phyloP scores from a whole-genome alignment of 2,113 vertebrate species.

The Lathamus discolor region DNA sequence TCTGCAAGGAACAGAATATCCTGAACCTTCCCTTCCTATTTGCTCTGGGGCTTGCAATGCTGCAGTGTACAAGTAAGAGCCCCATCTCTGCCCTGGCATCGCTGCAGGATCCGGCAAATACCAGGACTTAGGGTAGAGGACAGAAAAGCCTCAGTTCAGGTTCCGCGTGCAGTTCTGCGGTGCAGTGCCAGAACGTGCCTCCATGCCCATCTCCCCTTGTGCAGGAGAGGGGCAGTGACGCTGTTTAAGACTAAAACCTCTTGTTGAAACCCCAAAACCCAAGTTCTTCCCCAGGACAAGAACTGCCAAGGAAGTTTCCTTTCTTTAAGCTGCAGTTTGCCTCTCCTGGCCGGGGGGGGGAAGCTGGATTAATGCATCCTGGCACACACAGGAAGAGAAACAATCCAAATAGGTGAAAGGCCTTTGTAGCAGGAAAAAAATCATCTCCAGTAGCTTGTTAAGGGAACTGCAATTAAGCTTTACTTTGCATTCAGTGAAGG shows the following conservation, averaged over 20 bases:
- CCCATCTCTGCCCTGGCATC: neutral
- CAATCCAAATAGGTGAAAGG: slow-evolving; percentile 34
- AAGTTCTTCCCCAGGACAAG: neutral
- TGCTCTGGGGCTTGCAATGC: neutral
- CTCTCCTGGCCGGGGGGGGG: rapidly evolving
- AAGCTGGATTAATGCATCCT: neutral
- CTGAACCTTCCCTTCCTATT: too few relatives aligned
- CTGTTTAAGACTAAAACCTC: neutral
- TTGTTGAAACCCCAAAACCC: neutral
- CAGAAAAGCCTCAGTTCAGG: neutral
- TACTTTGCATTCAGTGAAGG: neutral
- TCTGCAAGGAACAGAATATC: neutral
- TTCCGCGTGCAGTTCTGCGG: neutral
- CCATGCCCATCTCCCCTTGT: neutral
- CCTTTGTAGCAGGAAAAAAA: neutral
- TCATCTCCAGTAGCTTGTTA: slow-evolving; percentile 22
- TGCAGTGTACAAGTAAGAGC: neutral
- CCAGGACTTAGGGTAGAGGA: neutral
- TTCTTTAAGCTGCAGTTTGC: neutral
- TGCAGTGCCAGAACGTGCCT: rapidly evolving
- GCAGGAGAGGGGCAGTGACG: too few relatives aligned
- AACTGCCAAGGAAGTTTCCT: neutral
- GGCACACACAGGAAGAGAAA: neutral
- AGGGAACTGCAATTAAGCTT: slow-evolving; percentile 42
- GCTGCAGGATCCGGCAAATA: neutral